Conservation (phyloP, 2,113 vertebrate genomes). For the Corythornis vintsioides region DNA sequence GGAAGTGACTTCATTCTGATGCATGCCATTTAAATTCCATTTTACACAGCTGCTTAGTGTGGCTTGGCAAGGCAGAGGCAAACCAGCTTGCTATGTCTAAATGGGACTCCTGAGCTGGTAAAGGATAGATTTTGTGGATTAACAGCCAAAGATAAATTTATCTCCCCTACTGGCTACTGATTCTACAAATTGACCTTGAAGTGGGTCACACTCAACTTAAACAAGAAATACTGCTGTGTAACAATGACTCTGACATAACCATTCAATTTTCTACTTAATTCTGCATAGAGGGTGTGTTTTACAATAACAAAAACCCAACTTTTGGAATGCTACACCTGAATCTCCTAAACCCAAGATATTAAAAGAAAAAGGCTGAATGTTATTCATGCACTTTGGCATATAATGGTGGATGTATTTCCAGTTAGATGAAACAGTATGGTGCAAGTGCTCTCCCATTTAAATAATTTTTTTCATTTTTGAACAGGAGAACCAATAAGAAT, state of each 20-base stretch:
- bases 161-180: background rate
- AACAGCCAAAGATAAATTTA: slow-evolving; percentile 29
- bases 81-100: slow-evolving; percentile 19
- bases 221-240: background rate
- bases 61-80: slow-evolving; percentile 59
- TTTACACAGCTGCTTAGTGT: slow-evolving; percentile 69
- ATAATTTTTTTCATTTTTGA: background rate
- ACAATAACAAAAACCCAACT: background rate
- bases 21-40: slow-evolving; percentile 71
- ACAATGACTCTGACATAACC: background rate
- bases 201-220: background rate
- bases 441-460: background rate
- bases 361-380: background rate
- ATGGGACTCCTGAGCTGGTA: slow-evolving; percentile 41
- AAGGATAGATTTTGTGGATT: slow-evolving; percentile 40
- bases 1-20: slow-evolving; percentile 63
- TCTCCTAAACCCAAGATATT: background rate
- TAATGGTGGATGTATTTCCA: background rate
- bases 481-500: background rate
- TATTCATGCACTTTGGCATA: background rate
- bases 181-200: slow-evolving; percentile 47
- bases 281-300: background rate
- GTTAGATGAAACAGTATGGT: background rate
- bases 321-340: background rate
- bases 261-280: background rate